Evolutionary conservation across 2,113 vertebrate species (phyloP).

Genomic region (Lutjanus erythropterus): DNA sequence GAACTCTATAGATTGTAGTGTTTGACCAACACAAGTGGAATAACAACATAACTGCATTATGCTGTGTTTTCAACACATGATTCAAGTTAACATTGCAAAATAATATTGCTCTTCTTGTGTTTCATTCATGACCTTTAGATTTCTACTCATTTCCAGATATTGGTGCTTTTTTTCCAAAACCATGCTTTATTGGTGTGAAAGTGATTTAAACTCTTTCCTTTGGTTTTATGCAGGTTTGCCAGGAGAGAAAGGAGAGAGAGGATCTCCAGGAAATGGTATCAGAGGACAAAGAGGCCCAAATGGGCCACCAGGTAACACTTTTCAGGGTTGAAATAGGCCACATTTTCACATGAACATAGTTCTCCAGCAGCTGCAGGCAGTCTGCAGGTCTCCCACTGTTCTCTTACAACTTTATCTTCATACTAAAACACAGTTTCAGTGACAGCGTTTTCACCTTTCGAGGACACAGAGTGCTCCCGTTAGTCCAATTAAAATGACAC

Average conservation of each 20-base stretch:
- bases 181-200: neutral
- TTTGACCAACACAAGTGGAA: neutral
- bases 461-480: slow-evolving; percentile 31
- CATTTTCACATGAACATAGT: neutral
- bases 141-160: neutral
- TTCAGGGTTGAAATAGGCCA: neutral
- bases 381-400: slow-evolving; percentile 22
- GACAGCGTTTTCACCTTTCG: slow-evolving; percentile 19
- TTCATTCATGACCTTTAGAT: neutral
- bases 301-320: slow-evolving; percentile 91
- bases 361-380: slow-evolving; percentile 39
- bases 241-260: slow-evolving; percentile 97
- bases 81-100: neutral
- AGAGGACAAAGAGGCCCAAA: slow-evolving; percentile 91
- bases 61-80: slow-evolving; percentile 3
- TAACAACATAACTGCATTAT: slow-evolving; percentile 1
- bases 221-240: slow-evolving; percentile 85
- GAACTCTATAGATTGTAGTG: neutral
- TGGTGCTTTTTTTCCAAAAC: neutral
- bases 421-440: slow-evolving; percentile 2
- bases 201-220: neutral
- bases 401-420: slow-evolving; percentile 5
- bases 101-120: neutral
- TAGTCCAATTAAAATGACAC: slow-evolving; percentile 46
- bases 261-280: slow-evolving; percentile 84